Evolutionary conservation across 2,113 vertebrate genomes (phyloP), one percentile per base, ranked within the genome.

Genomic region (Phoxinus phoxinus): DNA sequence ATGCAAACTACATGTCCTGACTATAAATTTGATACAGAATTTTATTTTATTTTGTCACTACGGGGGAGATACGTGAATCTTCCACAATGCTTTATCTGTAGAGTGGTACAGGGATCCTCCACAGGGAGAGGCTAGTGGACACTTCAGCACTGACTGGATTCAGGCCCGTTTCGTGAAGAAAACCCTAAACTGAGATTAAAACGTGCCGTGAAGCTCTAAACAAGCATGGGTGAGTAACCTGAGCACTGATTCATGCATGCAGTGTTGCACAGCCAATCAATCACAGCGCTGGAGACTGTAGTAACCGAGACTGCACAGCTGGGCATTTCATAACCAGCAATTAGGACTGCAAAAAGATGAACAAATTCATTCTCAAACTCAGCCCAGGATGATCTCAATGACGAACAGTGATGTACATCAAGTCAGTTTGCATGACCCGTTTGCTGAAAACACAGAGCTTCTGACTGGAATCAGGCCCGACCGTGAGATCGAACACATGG

Each of bases 311-410:
- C 7, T 32, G 21, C 3, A 53, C 15, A 19, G 12, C 3, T 8
- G 3, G 19, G 37, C 1, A 1, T n/a, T n/a, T 23, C 32, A 73
- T 73, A n/a, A 73, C n/a, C 23, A 2, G 10, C 71, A 46, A 46
- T 73, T 73, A 73, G 71, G 19, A n/a, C 58, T 41, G 23, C 19
- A 80, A 41, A 44, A 15, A 25, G 11, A 44, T 10, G 0, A 1
- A 23, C 30, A 82, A n/a, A n/a, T n/a, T n/a, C n/a, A n/a, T n/a
- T 86, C 71, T 83, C 56, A 75, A 74, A 32, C 27, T 19, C 25
- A 44, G 17, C 41, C 6, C 6, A 59, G 35, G 25, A 80, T 4
- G 59, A 37, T 37, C 35, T 37, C 6, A 6, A 37, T 37, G 35
- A 37, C 35, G 35, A 37, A 37, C 35, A 37, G 1, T 6, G n/a